phyloP scores from a whole-genome alignment of 2,113 vertebrate species.

The Xiphias gladius region DNA sequence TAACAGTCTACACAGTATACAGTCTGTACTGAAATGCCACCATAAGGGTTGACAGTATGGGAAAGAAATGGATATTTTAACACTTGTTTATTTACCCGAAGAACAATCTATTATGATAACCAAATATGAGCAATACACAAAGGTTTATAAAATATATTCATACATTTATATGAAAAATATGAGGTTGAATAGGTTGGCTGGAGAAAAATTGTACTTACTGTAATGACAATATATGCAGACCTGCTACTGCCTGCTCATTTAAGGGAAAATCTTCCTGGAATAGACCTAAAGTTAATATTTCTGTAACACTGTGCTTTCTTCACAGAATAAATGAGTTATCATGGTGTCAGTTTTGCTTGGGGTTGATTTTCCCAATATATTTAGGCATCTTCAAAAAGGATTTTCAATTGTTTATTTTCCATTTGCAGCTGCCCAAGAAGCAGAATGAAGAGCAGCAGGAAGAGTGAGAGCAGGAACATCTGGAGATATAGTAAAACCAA shows the following conservation, averaged over 20 bases:
- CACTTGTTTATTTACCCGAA: background rate
- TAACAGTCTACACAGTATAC: background rate
- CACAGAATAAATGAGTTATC: no score
- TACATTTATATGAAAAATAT: background rate
- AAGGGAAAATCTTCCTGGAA: background rate
- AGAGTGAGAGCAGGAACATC: constrained; percentile 66
- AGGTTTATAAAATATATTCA: background rate
- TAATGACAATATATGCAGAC: background rate
- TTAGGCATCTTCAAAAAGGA: constrained; percentile 5
- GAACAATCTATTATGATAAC: background rate
- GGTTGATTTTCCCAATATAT: background rate
- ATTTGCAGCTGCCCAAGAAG: constrained; percentile 80
- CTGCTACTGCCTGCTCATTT: background rate
- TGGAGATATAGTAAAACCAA: constrained; percentile 50
- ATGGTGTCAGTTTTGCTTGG: no score
- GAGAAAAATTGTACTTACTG: background rate
- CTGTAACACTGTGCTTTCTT: no score
- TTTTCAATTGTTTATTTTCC: constrained; percentile 15
- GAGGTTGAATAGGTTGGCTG: background rate
- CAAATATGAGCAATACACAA: background rate
- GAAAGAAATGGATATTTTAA: background rate
- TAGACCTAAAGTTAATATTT: no score
- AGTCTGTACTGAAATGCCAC: no score
- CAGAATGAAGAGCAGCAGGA: constrained; percentile 84
- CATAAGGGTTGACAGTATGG: background rate